phyloP scores from a whole-genome alignment of 2,113 vertebrate species.

The Phylloscopus trochilus region DNA sequence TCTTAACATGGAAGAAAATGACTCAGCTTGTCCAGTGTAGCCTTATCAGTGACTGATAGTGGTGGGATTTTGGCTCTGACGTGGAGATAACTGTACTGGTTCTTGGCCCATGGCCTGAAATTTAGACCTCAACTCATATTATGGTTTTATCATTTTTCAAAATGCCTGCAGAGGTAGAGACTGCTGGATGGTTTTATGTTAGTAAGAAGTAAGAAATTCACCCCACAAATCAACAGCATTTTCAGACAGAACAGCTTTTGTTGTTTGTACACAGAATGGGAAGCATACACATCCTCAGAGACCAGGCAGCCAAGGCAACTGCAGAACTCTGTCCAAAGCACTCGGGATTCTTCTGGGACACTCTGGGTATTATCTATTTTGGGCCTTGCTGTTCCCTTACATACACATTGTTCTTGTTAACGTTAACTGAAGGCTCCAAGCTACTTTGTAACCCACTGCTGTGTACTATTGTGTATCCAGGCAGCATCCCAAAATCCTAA shows the following conservation, averaged over 20 bases:
- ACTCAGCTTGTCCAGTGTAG: neutral
- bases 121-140: neutral
- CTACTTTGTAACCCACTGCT: constrained; percentile 16
- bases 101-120: neutral
- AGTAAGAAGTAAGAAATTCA: neutral
- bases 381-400: constrained; percentile 4
- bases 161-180: neutral
- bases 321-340: neutral
- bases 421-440: constrained; percentile 1
- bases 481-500: constrained; percentile 29
- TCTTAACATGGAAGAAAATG: constrained; percentile 28
- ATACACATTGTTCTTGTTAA: neutral
- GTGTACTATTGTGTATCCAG: constrained; percentile 21
- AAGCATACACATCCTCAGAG: neutral
- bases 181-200: neutral
- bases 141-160: neutral
- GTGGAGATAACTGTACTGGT: neutral
- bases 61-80: neutral
- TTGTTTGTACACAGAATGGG: neutral
- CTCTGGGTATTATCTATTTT: neutral
- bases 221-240: neutral
- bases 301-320: neutral
- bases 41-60: constrained; percentile 8
- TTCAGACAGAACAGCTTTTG: neutral
- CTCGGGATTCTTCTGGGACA: neutral